A percentile compares a stretch with the other conserved stretches of the same genome.
Conservation (phyloP, 1,140 invertebrate species). For the Mya arenaria region DNA sequence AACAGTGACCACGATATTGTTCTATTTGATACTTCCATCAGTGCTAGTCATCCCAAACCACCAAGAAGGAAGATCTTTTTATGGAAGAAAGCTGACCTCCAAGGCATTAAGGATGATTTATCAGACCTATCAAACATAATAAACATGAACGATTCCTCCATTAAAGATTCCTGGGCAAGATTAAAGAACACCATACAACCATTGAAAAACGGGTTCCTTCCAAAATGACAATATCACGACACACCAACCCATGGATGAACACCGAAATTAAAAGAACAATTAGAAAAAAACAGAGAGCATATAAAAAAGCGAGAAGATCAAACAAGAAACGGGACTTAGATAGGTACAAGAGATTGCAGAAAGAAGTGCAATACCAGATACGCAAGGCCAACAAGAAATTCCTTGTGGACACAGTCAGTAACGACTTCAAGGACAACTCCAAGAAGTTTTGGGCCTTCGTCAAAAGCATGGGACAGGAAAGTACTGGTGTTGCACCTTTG, state of each 20-base stretch:
- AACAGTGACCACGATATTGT: conserved; percentile 33
- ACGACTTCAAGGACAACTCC: not conserved
- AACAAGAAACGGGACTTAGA: conserved; percentile 6
- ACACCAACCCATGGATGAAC: conserved; percentile 39
- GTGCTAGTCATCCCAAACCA: not conserved
- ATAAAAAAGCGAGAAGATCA: conserved; percentile 21
- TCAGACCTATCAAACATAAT: not conserved
- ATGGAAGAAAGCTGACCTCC: not conserved
- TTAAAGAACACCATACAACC: not conserved
- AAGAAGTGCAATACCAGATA: not conserved
- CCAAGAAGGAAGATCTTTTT: not conserved
- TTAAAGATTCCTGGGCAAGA: not conserved
- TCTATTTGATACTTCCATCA: not conserved
- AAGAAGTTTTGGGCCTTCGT: conserved; percentile 42
- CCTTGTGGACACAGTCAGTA: conserved; percentile 8
- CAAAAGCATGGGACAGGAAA: conserved; percentile 38
- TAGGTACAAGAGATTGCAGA: conserved; percentile 13
- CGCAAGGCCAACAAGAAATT: conserved; percentile 1
- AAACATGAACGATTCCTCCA: not conserved
- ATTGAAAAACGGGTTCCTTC: not conserved
- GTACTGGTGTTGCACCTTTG: conserved; percentile 23
- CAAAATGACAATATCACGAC: conserved; percentile 9
- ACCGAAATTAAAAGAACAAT: conserved; percentile 9
- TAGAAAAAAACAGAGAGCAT: conserved; percentile 8
- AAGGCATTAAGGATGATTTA: not conserved